Base-by-base conservation (phyloP, 2,113 vertebrate species). In the Sinocyclocheilus rhinocerous region DNA sequence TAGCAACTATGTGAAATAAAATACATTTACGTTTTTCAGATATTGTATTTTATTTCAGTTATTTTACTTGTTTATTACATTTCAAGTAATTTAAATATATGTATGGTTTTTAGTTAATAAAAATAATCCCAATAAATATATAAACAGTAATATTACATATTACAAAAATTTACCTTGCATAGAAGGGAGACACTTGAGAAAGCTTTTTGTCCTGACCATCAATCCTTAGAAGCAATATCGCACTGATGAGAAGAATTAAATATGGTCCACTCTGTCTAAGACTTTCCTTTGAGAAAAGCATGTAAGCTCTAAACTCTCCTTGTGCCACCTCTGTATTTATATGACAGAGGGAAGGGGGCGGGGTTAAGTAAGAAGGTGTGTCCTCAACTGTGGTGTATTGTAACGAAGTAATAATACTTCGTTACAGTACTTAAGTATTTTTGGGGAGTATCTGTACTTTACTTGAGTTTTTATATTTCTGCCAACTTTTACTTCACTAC, bases 281-380 rank as follows among this genome's bases (percentile, higher is more conserved):
- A 42, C 15, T 29, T 57, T 57, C 55, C 57, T 59, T 9, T 59
- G 42, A 12, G n/a, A 73, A 48, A 55, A 39, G 9, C 9, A n/a
- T 33, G 33, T 13, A 36, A 55, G 36, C 8, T 76, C 16, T 72
- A 50, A 9, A 33, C 36, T 69, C 61, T 76, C 12, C 0, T n/a
- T 29, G 55, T 61, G 45, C 39, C 9, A 24, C 18, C 48, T 42
- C 45, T 20, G 42, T 39, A 76, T 86, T 76, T 89, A 89, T 83
- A 67, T 63, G 65, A 57, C 16, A 13, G 42, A 1, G n/a, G 48
- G 76, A 33, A 1, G n/a, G 48, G 76, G 79, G 84, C 29, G 75
- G 81, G 26, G 80, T 16, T n/a, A 69, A 55, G 4, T 15, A 2
- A 26, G 7, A 20, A 22, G 24, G n/a, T 4, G 77, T 65, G 52